Base-by-base conservation (phyloP, 2,888 invertebrate genomes). In the Epinotia demarniana region DNA sequence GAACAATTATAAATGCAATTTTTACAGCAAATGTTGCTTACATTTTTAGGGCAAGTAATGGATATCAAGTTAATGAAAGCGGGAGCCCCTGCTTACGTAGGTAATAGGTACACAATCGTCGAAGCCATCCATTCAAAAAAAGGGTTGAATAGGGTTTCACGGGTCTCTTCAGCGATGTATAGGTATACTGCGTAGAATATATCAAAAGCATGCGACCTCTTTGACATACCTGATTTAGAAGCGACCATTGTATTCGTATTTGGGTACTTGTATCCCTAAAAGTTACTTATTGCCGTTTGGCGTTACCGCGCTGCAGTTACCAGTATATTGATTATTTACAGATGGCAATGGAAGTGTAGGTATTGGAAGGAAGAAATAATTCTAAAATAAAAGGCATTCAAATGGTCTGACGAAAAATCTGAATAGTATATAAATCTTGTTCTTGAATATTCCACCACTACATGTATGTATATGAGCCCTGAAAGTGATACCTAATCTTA, bases 121-220 rank as follows among this genome's bases (percentile, higher is more conserved):
- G 57, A n/a, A 18, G 18, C 0, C 57, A 23, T 57, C 57, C 53
- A 53, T 53, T 53, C 53, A 53, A 57, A 19, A 11, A 57, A 57
- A 19, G 57, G 18, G 19, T 57, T 57, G 57, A 57, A 57, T 57
- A 57, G 57, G 19, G 19, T 57, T n/a, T n/a, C 53, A n/a, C n/a
- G 53, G n/a, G 53, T n/a, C 16, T n/a, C 53, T 57, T 57, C 11
- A 19, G 19, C 18, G 19, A 57, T 8, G 55, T 57, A 11, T 3
- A 57, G 9, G 12, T 57, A 19, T 9, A 39, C 9, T 39, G 39
- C 39, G 9, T 39, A 39, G 8, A 8, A 18, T 19, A 18, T 57
- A 57, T 55, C 9, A n/a, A 55, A 55, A n/a, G n/a, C n/a, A 57
- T 57, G 9, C 8, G 57, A 57, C 57, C 57, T 57, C 11, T 18